A percentile compares a stretch with the other conserved stretches of the same genome.
Conservation (phyloP, 2,888 invertebrate species). For the Meiosimyza decipiens region DNA sequence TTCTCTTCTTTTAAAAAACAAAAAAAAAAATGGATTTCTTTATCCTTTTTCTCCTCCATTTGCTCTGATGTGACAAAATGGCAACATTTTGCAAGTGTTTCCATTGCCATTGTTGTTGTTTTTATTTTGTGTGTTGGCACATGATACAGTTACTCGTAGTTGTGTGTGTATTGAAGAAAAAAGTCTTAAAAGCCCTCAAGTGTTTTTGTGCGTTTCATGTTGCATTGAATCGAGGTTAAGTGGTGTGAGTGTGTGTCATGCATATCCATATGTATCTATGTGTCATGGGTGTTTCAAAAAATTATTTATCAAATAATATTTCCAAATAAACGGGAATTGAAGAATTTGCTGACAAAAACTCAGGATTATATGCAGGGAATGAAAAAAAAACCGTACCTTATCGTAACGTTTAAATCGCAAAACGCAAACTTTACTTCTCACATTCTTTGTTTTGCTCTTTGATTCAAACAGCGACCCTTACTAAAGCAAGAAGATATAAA, state of each 20-base stretch:
- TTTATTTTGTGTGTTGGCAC: not conserved
- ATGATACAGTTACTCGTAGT: too few relatives aligned
- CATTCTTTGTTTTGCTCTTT: too few relatives aligned
- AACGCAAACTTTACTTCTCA: too few relatives aligned
- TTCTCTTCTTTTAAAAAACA: not conserved
- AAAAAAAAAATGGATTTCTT: not conserved
- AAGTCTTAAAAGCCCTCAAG: conserved; percentile 24
- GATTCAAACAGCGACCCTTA: too few relatives aligned
- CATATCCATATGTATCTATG: not conserved
- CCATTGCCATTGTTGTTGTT: not conserved
- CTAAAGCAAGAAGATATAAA: too few relatives aligned
- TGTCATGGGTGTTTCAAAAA: too few relatives aligned
- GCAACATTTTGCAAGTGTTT: not conserved
- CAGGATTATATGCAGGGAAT: too few relatives aligned
- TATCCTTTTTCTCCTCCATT: conserved; percentile 7
- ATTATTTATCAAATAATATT: too few relatives aligned
- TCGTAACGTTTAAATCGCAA: too few relatives aligned
- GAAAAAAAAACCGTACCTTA: too few relatives aligned
- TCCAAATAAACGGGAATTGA: too few relatives aligned
- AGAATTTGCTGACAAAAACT: too few relatives aligned
- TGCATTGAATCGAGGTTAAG: conserved; percentile 29
- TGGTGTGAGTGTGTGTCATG: conserved; percentile 11
- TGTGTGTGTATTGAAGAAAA: conserved; percentile 5
- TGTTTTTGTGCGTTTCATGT: conserved; percentile 23
- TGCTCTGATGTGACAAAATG: conserved; percentile 2